These are phyloP conservation scores for Tetragonula carbonaria DNA, from an alignment of 2,888 invertebrate genomes.

Conservation along the genomic window DNA sequence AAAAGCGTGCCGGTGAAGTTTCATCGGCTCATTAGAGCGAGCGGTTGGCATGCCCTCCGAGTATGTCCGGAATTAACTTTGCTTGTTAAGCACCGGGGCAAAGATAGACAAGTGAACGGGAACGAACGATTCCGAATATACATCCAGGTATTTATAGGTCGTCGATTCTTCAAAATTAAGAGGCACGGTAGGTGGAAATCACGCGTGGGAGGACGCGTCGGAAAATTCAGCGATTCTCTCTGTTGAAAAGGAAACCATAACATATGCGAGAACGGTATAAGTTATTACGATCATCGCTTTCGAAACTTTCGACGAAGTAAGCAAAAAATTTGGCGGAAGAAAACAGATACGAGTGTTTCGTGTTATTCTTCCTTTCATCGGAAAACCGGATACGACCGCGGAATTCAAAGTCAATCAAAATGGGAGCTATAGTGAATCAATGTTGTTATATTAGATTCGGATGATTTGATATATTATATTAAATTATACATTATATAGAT, in stretches of 20 bases:
- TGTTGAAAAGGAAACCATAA: neutral
- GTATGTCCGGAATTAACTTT: conserved; percentile 56
- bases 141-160: conserved; percentile 41
- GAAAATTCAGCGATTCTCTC: conserved; percentile 20
- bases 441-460: too few relatives aligned
- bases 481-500: neutral
- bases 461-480: too few relatives aligned
- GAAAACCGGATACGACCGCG: neutral
- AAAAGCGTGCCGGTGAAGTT: conserved; percentile 20
- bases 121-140: conserved; percentile 26
- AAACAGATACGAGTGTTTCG: neutral
- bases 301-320: neutral
- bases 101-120: conserved; percentile 42
- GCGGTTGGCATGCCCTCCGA: conserved; percentile 55
- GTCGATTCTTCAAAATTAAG: conserved; percentile 39
- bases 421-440: neutral
- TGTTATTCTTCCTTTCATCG: neutral
- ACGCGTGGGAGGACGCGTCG: conserved; percentile 6
- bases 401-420: neutral
- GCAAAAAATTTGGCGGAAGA: neutral
- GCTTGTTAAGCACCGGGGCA: conserved; percentile 32
- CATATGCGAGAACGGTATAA: neutral
- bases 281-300: neutral
- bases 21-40: conserved; percentile 62
- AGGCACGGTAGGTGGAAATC: neutral